Conservation (phyloP, 2,888 invertebrate species). For the Pterobdella sp. region DNA sequence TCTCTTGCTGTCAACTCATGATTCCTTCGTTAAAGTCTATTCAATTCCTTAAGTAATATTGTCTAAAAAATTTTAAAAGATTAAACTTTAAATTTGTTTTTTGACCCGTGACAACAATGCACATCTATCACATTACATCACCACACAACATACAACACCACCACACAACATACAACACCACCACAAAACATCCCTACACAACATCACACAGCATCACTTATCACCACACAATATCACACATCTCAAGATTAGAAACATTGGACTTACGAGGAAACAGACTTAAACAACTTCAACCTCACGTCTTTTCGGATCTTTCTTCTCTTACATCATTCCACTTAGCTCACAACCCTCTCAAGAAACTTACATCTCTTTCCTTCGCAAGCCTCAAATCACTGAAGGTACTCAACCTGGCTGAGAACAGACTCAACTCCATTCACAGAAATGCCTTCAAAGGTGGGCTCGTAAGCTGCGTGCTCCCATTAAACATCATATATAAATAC, state of each 20-base stretch:
- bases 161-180: not conserved
- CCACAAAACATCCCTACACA: not conserved
- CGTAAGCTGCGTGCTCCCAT: not conserved
- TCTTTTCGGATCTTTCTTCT: conserved; percentile 35
- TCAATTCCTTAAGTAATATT: not conserved
- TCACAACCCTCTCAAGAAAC: conserved; percentile 35
- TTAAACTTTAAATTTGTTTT: too few relatives aligned
- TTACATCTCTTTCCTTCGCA: conserved; percentile 33
- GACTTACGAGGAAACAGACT: conserved; percentile 38
- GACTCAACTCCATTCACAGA: conserved; percentile 31
- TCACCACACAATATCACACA: not conserved
- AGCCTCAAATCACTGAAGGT: conserved; percentile 34
- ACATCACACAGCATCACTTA: not conserved
- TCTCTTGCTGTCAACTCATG: not conserved
- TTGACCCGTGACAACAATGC: too few relatives aligned
- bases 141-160: not conserved
- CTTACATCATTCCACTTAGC: conserved; percentile 33
- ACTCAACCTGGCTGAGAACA: conserved; percentile 35
- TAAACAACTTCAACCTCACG: conserved; percentile 31
- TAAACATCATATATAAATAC: too few relatives aligned
- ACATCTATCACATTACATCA: not conserved
- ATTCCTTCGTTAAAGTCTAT: not conserved
- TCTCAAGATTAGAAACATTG: conserved; percentile 30
- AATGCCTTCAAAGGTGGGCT: conserved; percentile 32
- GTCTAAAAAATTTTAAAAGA: too few relatives aligned